These are phyloP conservation scores for Trichopoda pennipes DNA, from an alignment of 2,888 invertebrate genomes.

Conservation along the genomic window DNA sequence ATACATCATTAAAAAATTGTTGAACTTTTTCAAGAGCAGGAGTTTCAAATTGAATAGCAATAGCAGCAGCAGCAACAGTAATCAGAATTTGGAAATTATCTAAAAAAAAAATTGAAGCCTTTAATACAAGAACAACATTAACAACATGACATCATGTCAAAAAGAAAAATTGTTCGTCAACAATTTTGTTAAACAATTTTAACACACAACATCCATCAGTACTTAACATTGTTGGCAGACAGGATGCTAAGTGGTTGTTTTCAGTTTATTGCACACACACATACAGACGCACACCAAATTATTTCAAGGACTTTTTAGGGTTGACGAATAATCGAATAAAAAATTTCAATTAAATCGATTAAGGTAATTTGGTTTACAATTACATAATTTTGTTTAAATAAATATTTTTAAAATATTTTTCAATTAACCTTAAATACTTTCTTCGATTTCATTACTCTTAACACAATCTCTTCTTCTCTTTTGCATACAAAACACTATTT, in stretches of 20 bases:
- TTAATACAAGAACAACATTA: constrained; percentile 16
- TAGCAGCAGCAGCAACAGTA: constrained; percentile 14
- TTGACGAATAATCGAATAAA: no score
- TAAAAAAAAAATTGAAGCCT: not conserved
- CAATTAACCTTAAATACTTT: not conserved
- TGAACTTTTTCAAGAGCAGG: constrained; percentile 35
- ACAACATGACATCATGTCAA: constrained; percentile 45
- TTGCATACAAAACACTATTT: not conserved
- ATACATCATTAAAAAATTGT: constrained; percentile 62
- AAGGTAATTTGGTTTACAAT: no score
- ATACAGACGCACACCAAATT: not conserved
- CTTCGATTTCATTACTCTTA: not conserved
- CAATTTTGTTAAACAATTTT: constrained; percentile 23
- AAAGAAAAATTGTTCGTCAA: constrained; percentile 16
- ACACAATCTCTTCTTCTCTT: not conserved
- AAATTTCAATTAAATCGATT: no score
- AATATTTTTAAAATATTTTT: no score
- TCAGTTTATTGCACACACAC: constrained; percentile 18
- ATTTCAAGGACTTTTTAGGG: constrained; percentile 4
- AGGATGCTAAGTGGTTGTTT: constrained; percentile 60
- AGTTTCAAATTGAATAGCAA: constrained; percentile 8
- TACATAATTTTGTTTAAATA: no score
- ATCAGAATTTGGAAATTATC: not conserved
- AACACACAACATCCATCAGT: constrained; percentile 10
- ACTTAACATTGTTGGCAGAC: constrained; percentile 37